Conservation (phyloP, 2,888 invertebrate genomes). For the Erebia ligea region DNA sequence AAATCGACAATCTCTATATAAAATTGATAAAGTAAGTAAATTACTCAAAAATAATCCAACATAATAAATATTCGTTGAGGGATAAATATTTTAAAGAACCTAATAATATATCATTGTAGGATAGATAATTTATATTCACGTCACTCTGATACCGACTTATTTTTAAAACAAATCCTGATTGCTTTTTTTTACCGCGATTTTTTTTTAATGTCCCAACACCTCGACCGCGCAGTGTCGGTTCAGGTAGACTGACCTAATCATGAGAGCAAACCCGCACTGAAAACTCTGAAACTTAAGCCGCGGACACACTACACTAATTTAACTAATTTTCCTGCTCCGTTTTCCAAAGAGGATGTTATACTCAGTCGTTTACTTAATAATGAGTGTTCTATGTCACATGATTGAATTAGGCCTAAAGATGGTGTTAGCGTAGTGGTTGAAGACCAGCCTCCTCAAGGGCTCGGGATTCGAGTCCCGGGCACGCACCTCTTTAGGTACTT, state of each 20-base stretch:
- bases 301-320: constrained; percentile 44
- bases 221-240: constrained; percentile 33
- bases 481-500: no score
- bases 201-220: constrained; percentile 5
- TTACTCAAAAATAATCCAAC: no score
- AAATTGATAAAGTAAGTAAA: no score
- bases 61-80: no score
- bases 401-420: neutral
- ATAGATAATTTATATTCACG: no score
- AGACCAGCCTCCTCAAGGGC: no score
- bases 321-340: constrained; percentile 21
- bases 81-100: no score
- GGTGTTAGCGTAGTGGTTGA: neutral
- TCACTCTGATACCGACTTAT: no score
- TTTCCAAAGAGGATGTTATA: constrained; percentile 25
- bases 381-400: neutral
- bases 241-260: constrained; percentile 46
- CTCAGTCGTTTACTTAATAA: constrained; percentile 14
- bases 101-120: no score
- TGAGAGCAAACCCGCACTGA: constrained; percentile 38
- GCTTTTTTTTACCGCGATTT: neutral
- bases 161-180: no score
- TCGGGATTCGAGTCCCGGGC: no score
- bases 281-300: constrained; percentile 54
- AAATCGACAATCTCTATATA: no score